Evolutionary conservation across 2,888 invertebrate genomes (phyloP).

Genomic region (Dolichopus griseipennis): DNA sequence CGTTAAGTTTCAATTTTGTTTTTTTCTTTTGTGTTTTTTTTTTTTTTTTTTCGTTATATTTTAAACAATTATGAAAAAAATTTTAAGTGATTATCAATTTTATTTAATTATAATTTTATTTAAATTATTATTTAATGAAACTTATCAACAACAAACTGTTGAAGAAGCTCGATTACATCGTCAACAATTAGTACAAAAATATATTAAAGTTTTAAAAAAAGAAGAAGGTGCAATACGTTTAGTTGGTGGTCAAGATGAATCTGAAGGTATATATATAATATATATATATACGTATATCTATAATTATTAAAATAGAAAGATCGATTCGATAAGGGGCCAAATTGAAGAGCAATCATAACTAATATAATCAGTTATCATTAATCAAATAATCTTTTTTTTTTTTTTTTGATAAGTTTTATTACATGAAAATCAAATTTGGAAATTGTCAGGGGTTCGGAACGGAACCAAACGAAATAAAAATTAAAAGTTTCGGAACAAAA

Average conservation of each 20-base stretch:
- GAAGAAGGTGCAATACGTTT: slow-evolving; percentile 66
- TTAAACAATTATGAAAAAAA: background rate
- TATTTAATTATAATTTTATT: background rate
- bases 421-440: too few relatives aligned
- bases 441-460: too few relatives aligned
- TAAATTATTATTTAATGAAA: background rate
- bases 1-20: too few relatives aligned
- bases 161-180: slow-evolving; percentile 40
- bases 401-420: too few relatives aligned
- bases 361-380: background rate
- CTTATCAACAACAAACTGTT: slow-evolving; percentile 24
- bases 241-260: slow-evolving; percentile 57
- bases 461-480: too few relatives aligned
- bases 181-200: slow-evolving; percentile 56
- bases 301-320: too few relatives aligned
- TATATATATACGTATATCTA: background rate
- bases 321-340: too few relatives aligned
- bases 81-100: background rate
- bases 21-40: background rate
- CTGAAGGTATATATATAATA: slow-evolving; percentile 54
- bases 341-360: too few relatives aligned
- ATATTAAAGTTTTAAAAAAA: slow-evolving; percentile 61
- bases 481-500: too few relatives aligned
- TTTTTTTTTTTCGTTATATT: too few relatives aligned
- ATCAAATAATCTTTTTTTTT: too few relatives aligned